Percentiles rank a stretch among this genome's conserved stretches.
Conservation (phyloP, 2,888 invertebrate species). For the Cephus sareptanus region DNA sequence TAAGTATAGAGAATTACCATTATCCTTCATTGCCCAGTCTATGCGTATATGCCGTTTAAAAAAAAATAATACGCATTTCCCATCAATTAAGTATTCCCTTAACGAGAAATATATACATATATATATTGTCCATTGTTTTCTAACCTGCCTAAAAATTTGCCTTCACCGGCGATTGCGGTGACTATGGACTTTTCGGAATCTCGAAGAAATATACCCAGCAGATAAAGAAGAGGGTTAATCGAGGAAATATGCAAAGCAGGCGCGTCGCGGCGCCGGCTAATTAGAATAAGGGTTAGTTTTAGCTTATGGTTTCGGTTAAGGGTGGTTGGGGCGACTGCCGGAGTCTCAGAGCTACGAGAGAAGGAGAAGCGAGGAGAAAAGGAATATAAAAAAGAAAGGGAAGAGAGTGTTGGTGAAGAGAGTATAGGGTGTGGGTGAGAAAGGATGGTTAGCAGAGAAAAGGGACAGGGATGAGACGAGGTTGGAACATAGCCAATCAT, state of each 20-base stretch:
- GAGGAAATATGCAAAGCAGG: slow-evolving; percentile 61
- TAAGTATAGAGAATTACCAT: not conserved
- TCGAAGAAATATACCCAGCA: slow-evolving; percentile 8
- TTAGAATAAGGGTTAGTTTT: slow-evolving; percentile 65
- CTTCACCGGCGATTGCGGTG: not conserved
- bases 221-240: slow-evolving; percentile 55
- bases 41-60: not conserved
- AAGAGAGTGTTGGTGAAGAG: slow-evolving; percentile 11
- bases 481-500: slow-evolving; percentile 66
- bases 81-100: not conserved
- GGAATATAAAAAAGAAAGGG: slow-evolving; percentile 26
- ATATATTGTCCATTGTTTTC: not conserved
- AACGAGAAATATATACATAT: not conserved
- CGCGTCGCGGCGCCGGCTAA: slow-evolving; percentile 51
- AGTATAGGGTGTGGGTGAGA: not conserved
- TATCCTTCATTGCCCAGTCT: not conserved
- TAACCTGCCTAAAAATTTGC: not conserved
- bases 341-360: slow-evolving; percentile 24
- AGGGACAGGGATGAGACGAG: slow-evolving; percentile 33
- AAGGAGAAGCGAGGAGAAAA: slow-evolving; percentile 19
- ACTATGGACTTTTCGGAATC: not conserved
- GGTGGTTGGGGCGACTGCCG: slow-evolving; percentile 49
- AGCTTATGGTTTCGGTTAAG: slow-evolving; percentile 63
- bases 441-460: slow-evolving; percentile 8
- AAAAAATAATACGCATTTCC: not conserved